Base-by-base conservation (phyloP, 2,888 invertebrate species). In the Capitulum mitella region DNA sequence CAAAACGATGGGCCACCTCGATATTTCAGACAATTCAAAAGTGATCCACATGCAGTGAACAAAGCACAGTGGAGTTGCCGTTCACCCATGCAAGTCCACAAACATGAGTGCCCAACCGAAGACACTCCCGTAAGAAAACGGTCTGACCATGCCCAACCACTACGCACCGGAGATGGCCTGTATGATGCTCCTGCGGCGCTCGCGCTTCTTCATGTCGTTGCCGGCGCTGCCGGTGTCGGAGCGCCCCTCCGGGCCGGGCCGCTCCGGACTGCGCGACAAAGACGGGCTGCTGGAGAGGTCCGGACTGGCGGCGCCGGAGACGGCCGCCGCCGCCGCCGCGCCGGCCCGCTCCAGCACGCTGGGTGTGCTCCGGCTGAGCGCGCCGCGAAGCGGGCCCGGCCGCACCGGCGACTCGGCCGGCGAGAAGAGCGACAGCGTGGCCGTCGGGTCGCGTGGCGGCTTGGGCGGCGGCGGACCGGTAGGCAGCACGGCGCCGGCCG, bases 111-210 rank as follows among this genome's bases (percentile, higher is more conserved):
- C n/a, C n/a, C n/a, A n/a, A n/a, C n/a, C n/a, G n/a, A n/a, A n/a
- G n/a, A n/a, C n/a, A n/a, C n/a, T n/a, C n/a, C n/a, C n/a, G n/a
- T n/a, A n/a, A n/a, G n/a, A n/a, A n/a, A n/a, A n/a, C n/a, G n/a
- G n/a, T n/a, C n/a, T 26, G 6, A 19, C 51, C 10, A 6, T 12
- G 58, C 29, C 6, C n/a, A 16, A 6, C 12, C 70, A 19, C 70
- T 14, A 19, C 80, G 80, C 61, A 81, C 81, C 81, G 64, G 81
- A 77, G 78, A 81, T 79, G 32, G 81, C 81, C 75, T 81, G 81
- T 40, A 81, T 81, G 51, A 81, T 79, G 58, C 81, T 81, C n/a
- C 80, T 77, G 26, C 81, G 77, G 19, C 81, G 77, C 64, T 81
- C 81, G 48, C 81, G 77, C 74, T 81, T 81, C 48, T 81, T 40